Evolutionary conservation across 2,888 invertebrate species (phyloP).

Genomic region (Drosophila pseudotalamancana): DNA sequence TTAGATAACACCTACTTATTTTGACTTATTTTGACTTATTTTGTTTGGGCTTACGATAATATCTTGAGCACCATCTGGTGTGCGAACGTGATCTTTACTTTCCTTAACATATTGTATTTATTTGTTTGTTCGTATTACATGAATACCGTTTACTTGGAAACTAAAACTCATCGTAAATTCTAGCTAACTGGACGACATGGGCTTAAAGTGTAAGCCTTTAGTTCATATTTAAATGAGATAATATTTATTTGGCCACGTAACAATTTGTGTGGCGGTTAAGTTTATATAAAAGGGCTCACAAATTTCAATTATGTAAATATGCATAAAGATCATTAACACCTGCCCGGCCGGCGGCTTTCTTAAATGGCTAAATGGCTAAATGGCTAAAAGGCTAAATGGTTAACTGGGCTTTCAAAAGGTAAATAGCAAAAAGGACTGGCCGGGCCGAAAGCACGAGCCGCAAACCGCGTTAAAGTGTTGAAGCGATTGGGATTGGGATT

Average conservation of each 20-base stretch:
- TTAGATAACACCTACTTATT: too few species aligned
- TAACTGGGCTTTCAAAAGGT: slow-evolving; percentile 30
- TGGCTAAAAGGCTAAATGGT: slow-evolving; percentile 16
- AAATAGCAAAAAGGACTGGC: slow-evolving; percentile 8
- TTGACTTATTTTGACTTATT: background rate
- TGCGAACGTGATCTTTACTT: background rate
- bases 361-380: slow-evolving; percentile 21
- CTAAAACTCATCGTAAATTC: background rate
- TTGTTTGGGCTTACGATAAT: background rate
- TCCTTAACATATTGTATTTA: background rate
- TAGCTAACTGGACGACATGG: slow-evolving; percentile 2
- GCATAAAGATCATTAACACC: slow-evolving; percentile 54
- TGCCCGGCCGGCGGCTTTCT: slow-evolving; percentile 16
- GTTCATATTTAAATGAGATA: background rate
- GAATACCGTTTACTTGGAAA: background rate
- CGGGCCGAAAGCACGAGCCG: slow-evolving; percentile 4
- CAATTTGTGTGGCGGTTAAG: slow-evolving; percentile 8
- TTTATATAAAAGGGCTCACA: slow-evolving; percentile 28
- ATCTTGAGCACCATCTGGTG: background rate
- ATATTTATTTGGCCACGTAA: slow-evolving; percentile 3
- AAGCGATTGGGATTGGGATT: too few species aligned
- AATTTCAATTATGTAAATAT: slow-evolving; percentile 46
- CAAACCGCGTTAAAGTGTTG: too few species aligned
- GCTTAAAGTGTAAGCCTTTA: slow-evolving; percentile 4
- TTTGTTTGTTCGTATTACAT: background rate